Evolutionary conservation across 2,888 invertebrate species (phyloP).

Genomic region (Agrilus biguttatus): DNA sequence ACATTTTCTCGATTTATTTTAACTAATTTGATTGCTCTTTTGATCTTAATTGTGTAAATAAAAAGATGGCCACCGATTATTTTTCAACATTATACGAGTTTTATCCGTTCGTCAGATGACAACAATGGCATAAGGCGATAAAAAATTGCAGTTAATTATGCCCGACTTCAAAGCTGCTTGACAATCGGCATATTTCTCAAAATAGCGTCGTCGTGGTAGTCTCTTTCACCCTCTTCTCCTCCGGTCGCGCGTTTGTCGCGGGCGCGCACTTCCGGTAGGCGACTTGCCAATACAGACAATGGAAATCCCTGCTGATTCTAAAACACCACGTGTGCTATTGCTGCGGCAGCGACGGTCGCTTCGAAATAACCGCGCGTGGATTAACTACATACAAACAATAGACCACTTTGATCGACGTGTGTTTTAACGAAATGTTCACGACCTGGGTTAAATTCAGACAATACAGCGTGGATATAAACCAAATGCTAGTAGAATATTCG

Average conservation of each 20-base stretch:
- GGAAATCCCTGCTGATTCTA: slow-evolving; percentile 24
- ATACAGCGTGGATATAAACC: too few species aligned
- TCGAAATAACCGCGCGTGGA: slow-evolving; percentile 18
- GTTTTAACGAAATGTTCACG: slow-evolving; percentile 7
- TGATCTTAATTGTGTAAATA: too few species aligned
- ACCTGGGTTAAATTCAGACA: not conserved
- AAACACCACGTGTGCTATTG: slow-evolving; percentile 11
- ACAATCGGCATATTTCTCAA: slow-evolving; percentile 23
- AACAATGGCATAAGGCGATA: slow-evolving; percentile 12
- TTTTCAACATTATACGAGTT: too few species aligned
- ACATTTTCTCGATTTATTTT: too few species aligned
- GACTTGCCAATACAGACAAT: slow-evolving; percentile 31
- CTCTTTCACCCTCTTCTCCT: slow-evolving; percentile 6
- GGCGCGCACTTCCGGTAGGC: slow-evolving; percentile 25
- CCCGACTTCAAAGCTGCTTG: slow-evolving; percentile 27
- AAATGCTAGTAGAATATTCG: too few species aligned
- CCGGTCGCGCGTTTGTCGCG: slow-evolving; percentile 13
- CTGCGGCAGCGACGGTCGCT: slow-evolving; percentile 5
- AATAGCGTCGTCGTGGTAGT: slow-evolving; percentile 16
- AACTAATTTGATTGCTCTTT: too few species aligned
- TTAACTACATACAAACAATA: slow-evolving; percentile 19
- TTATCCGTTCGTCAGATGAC: too few species aligned
- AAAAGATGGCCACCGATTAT: too few species aligned
- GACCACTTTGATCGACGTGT: slow-evolving; percentile 16
- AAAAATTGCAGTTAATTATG: slow-evolving; percentile 26